phyloP scores from a whole-genome alignment of 1,140 invertebrate genomes.

The Drosophila dunni region DNA sequence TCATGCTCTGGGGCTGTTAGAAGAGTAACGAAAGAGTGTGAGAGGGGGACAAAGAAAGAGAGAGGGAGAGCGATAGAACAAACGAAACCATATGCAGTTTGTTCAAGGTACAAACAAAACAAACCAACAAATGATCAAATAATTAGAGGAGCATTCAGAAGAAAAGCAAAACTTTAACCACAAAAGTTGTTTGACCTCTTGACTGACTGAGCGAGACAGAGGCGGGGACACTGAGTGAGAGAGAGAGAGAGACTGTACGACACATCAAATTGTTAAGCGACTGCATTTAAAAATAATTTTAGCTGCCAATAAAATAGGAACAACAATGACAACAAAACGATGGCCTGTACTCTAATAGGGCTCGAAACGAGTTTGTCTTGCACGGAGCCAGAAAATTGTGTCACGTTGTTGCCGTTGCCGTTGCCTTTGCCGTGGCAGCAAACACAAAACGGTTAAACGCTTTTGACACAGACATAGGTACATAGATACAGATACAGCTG shows the following conservation, averaged over 20 bases:
- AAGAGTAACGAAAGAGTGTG: constrained; percentile 17
- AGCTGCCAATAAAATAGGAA: constrained; percentile 75
- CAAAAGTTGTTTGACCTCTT: constrained; percentile 78
- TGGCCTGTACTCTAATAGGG: constrained; percentile 59
- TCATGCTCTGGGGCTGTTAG: constrained; percentile 51
- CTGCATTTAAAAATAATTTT: constrained; percentile 83
- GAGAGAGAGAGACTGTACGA: constrained; percentile 53
- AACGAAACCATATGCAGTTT: constrained; percentile 57
- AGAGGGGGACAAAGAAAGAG: background rate
- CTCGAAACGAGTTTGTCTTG: constrained; percentile 69
- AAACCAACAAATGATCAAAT: constrained; percentile 65
- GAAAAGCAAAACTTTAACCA: constrained; percentile 49
- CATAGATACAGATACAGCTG: constrained; percentile 8
- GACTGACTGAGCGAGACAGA: constrained; percentile 60
- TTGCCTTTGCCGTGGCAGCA: constrained; percentile 40
- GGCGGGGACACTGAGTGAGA: constrained; percentile 50
- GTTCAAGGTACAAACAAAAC: constrained; percentile 55
- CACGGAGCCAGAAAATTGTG: constrained; percentile 77
- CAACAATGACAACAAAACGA: constrained; percentile 42
- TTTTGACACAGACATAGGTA: constrained; percentile 43
- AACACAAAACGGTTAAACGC: constrained; percentile 57
- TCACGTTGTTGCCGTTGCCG: constrained; percentile 46
- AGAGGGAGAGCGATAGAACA: background rate
- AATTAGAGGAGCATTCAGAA: constrained; percentile 61
- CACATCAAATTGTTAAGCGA: constrained; percentile 79